phyloP scores from a whole-genome alignment of 2,113 vertebrate genomes.

The Prionailurus bengalensis region DNA sequence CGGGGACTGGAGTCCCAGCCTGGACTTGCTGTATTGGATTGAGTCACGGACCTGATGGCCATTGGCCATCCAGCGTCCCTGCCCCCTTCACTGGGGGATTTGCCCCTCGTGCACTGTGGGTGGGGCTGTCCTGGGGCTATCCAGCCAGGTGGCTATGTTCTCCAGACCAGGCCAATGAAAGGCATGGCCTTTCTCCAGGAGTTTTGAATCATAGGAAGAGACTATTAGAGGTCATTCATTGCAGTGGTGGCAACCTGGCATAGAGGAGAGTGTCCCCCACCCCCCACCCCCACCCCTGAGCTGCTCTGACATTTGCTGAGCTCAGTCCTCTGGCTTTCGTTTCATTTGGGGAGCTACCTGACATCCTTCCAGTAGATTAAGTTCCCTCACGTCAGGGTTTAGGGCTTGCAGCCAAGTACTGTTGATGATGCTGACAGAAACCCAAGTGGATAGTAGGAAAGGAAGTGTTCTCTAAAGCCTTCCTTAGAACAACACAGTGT shows the following conservation, averaged over 20 bases:
- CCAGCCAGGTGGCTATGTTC: neutral
- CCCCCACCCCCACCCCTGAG: neutral
- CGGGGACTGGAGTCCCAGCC: neutral
- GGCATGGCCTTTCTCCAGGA: neutral
- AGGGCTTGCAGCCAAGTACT: neutral
- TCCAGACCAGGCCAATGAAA: neutral
- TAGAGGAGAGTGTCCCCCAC: neutral
- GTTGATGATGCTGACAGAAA: neutral
- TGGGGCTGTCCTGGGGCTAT: neutral
- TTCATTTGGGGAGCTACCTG: neutral
- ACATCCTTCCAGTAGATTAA: neutral
- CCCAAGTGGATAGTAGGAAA: neutral
- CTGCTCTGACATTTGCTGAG: neutral
- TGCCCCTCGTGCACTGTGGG: neutral
- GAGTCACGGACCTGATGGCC: neutral
- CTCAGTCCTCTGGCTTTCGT: neutral
- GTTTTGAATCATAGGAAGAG: neutral
- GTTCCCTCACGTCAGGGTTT: neutral
- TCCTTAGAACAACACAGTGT: too few species aligned
- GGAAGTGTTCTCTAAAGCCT: neutral
- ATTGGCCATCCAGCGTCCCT: neutral
- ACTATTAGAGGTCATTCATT: neutral
- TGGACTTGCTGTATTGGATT: too few species aligned
- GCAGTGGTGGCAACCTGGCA: neutral
- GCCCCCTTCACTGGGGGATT: neutral